Percentiles rank a stretch among this genome's conserved stretches.
These are phyloP conservation scores for Conger conger DNA, from an alignment of 2,113 vertebrate species.

Conservation along the genomic window DNA sequence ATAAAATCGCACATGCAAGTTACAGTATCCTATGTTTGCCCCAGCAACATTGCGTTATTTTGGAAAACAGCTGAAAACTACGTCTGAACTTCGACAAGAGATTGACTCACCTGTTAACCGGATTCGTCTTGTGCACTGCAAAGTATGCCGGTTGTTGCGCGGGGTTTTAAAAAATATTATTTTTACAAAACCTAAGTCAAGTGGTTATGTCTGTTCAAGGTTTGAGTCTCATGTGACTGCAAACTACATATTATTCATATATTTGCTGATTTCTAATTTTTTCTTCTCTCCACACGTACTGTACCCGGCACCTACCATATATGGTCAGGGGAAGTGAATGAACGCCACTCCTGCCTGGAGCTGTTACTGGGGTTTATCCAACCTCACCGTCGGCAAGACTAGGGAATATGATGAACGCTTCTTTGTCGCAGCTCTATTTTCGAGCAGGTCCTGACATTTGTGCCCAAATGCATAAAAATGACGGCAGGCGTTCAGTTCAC, in stretches of 20 bases:
- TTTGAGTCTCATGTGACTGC: not conserved
- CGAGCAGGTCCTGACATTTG: not conserved
- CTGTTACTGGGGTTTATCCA: not conserved
- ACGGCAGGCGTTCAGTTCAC: too few relatives aligned
- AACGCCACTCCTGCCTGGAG: not conserved
- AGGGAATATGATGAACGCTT: not conserved
- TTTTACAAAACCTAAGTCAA: not conserved
- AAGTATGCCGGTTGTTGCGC: not conserved
- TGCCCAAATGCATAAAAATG: too few relatives aligned
- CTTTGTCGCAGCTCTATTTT: not conserved
- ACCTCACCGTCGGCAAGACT: not conserved
- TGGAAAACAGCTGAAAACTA: not conserved
- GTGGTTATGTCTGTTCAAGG: not conserved
- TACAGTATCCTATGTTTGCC: too few relatives aligned
- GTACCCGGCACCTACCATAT: not conserved
- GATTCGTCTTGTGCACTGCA: not conserved
- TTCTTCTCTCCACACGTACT: not conserved
- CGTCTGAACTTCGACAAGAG: not conserved
- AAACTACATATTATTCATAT: not conserved
- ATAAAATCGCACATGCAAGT: not conserved
- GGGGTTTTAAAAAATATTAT: not conserved
- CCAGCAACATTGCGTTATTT: not conserved
- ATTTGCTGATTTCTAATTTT: not conserved
- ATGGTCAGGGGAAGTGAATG: slow-evolving; percentile 27
- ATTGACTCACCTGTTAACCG: not conserved